Conservation (phyloP, 1,140 invertebrate genomes). For the Idris sp. region DNA sequence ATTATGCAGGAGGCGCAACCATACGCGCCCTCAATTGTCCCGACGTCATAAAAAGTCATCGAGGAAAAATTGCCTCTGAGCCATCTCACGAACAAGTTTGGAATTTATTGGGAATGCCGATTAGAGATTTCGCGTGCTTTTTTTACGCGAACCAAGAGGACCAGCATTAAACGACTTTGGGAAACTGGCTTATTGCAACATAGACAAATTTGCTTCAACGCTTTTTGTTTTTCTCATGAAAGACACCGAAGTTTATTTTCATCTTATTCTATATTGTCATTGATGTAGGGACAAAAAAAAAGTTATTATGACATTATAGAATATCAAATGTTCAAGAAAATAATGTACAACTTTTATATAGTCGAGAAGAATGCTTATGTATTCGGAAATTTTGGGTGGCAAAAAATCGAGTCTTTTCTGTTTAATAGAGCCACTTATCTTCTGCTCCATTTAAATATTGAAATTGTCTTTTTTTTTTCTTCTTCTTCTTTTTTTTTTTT, state of each 20-base stretch:
- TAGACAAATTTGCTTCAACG: too few relatives aligned
- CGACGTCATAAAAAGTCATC: conserved; percentile 46
- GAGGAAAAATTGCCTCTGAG: conserved; percentile 50
- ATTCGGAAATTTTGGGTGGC: conserved; percentile 9
- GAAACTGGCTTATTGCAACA: too few relatives aligned
- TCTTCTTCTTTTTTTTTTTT: too few relatives aligned
- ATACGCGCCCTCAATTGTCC: conserved; percentile 60
- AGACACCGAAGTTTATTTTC: too few relatives aligned
- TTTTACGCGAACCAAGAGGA: too few relatives aligned
- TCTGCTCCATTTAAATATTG: conserved; percentile 2
- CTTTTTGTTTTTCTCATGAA: too few relatives aligned
- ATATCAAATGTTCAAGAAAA: too few relatives aligned
- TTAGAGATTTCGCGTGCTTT: conserved; percentile 44
- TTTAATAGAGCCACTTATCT: not conserved
- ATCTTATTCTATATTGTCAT: conserved; percentile 5
- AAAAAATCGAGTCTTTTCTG: conserved; percentile 6
- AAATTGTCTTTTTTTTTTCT: too few relatives aligned
- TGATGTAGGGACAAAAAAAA: not conserved
- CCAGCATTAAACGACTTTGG: too few relatives aligned
- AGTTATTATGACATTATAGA: conserved; percentile 9
- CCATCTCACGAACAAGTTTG: conserved; percentile 31
- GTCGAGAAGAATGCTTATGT: conserved; percentile 1
- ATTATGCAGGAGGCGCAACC: conserved; percentile 60
- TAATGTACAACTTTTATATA: too few relatives aligned
- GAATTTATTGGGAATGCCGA: conserved; percentile 46